Base-by-base conservation (phyloP, 2,113 vertebrate species). In the Shinisaurus crocodilurus region DNA sequence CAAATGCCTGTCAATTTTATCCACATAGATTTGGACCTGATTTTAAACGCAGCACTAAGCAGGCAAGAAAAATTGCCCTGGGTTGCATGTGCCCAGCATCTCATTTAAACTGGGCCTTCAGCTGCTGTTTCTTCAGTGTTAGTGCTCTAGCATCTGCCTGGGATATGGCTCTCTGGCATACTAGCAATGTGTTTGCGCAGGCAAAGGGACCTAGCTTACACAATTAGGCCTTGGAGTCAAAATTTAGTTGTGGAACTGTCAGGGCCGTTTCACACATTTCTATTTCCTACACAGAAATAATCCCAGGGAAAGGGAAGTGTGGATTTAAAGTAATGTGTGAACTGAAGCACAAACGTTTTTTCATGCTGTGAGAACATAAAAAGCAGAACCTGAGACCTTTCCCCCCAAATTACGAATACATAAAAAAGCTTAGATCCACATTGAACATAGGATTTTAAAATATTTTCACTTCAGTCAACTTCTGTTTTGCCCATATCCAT, bases 1-100 rank as follows among this genome's bases (percentile, higher is more conserved):
- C 43, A 76, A 90, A 65, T 87, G 80, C 77, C 72, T 45, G 34
- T 50, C 69, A 82, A 34, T 76, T 87, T 63, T 45, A 45, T 75
- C 45, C 37, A 69, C 45, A 29, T 37, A 37, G 32, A 84, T 76
- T 75, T 83, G 40, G 29, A 43, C 27, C 5, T 63, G 86, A 63
- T 34, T n/a, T 63, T 43, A 87, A 76, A 63, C 34, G 25, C 63
- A 72, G 63, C 4, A 16, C 27, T n/a, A 60, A 29, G n/a, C 37
- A 60, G 57, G 15, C 50, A 63, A 45, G 15, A 40, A 48, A 65
- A 40, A 63, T 16, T 34, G 9, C 32, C 57, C 74, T 8, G 29
- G 74, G 7, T 65, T 87, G 40, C 29, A 43, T 29, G 50, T 29
- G 54, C 25, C 72, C 74, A 79, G 86, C 74, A 48, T 79, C 60